phyloP scores from a whole-genome alignment of 2,797 vertebrate genomes.

The Macrochelys suwanniensis region DNA sequence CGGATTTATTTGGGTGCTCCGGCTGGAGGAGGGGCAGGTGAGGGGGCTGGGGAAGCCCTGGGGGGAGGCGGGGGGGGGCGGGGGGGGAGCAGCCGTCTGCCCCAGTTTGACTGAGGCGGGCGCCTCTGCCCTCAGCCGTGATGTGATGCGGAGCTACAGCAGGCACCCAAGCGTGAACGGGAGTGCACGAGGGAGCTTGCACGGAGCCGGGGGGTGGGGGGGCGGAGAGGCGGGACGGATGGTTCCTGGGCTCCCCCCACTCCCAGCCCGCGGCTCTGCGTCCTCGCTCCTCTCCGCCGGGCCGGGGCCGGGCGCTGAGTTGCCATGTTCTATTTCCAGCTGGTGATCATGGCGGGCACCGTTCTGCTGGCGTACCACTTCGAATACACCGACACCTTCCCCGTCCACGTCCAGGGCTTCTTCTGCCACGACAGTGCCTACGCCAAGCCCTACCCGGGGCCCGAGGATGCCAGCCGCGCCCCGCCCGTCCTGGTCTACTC shows the following conservation, averaged over 20 bases:
- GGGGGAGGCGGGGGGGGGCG: not conserved
- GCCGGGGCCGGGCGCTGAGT: not conserved
- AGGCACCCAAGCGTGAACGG: not conserved
- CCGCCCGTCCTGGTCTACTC: slow-evolving; percentile 93
- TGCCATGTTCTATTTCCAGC: slow-evolving; percentile 85
- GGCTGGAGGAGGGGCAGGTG: not conserved
- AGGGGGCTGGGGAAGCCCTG: not conserved
- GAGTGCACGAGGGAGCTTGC: not conserved
- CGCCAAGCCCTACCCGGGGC: slow-evolving; percentile 91
- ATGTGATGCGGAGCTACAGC: not conserved
- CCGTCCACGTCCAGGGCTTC: slow-evolving; percentile 92
- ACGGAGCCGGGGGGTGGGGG: not conserved
- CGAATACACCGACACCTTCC: slow-evolving; percentile 95
- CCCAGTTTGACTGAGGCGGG: not conserved
- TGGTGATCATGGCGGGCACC: slow-evolving; percentile 92
- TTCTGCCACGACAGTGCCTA: slow-evolving; percentile 93
- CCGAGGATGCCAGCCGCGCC: slow-evolving; percentile 90
- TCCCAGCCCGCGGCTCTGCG: no score
- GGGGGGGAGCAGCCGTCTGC: not conserved
- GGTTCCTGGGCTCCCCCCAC: not conserved
- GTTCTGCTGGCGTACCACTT: slow-evolving; percentile 94
- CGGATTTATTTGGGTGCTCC: not conserved
- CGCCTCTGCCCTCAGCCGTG: not conserved
- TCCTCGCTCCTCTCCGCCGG: not conserved
- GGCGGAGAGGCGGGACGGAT: not conserved